These are phyloP conservation scores for Scaptomyza tumidula DNA, from an alignment of 2,888 invertebrate species.

Conservation along the genomic window DNA sequence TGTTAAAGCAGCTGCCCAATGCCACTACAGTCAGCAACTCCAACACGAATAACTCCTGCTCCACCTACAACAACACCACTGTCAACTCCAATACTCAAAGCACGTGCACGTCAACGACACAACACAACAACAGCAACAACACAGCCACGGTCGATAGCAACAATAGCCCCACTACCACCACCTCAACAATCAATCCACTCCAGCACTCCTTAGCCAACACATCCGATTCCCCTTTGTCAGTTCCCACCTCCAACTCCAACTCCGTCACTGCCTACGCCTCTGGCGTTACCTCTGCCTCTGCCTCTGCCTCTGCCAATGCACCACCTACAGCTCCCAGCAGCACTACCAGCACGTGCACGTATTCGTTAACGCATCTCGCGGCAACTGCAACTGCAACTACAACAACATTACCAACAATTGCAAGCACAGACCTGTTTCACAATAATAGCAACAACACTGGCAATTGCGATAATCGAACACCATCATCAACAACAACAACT, in stretches of 20 bases:
- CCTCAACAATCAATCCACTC: background rate
- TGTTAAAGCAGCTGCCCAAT: slow-evolving; percentile 65
- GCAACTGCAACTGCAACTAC: slow-evolving; percentile 45
- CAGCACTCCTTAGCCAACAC: slow-evolving; percentile 21
- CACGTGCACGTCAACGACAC: slow-evolving; percentile 71
- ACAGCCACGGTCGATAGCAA: slow-evolving; percentile 36
- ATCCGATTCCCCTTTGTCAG: slow-evolving; percentile 24
- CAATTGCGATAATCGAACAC: slow-evolving; percentile 33
- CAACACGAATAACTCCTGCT: slow-evolving; percentile 43
- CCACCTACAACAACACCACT: slow-evolving; percentile 45
- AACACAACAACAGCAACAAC: slow-evolving; percentile 54
- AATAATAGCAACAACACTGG: slow-evolving; percentile 51
- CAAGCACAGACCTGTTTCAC: slow-evolving; percentile 51
- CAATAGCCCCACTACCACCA: slow-evolving; percentile 23
- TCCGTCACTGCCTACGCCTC: slow-evolving; percentile 23
- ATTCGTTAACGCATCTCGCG: slow-evolving; percentile 64
- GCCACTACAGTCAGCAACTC: slow-evolving; percentile 42
- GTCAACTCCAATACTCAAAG: slow-evolving; percentile 59
- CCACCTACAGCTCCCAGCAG: slow-evolving; percentile 51
- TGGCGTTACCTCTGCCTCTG: slow-evolving; percentile 22
- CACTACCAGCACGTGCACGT: slow-evolving; percentile 71
- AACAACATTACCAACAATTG: slow-evolving; percentile 40
- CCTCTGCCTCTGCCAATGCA: slow-evolving; percentile 44
- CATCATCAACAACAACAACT: slow-evolving; percentile 32
- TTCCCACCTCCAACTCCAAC: slow-evolving; percentile 22